Evolutionary conservation across 2,888 invertebrate genomes (phyloP).

Genomic region (Emmelina monodactyla): DNA sequence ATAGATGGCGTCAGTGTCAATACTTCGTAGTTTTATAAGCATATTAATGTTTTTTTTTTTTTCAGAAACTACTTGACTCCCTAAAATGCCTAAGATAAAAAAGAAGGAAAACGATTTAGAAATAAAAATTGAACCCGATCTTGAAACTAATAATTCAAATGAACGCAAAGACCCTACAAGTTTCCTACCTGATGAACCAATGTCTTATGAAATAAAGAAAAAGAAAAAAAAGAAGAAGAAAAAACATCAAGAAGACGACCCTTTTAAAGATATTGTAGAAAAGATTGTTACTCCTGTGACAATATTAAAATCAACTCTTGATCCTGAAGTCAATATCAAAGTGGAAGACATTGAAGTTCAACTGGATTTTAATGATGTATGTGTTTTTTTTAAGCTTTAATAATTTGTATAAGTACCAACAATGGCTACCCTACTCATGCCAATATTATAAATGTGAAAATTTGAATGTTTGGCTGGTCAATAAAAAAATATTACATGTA

Average conservation of each 20-base stretch:
- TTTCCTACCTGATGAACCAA: slow-evolving; percentile 47
- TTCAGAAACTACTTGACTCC: too few relatives aligned
- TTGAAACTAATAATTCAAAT: slow-evolving; percentile 1
- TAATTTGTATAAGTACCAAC: too few relatives aligned
- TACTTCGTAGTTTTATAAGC: too few relatives aligned
- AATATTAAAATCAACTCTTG: slow-evolving; percentile 22
- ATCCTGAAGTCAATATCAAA: slow-evolving; percentile 50
- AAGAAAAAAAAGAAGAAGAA: slow-evolving; percentile 40
- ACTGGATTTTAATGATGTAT: slow-evolving; percentile 53
- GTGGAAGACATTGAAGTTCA: slow-evolving; percentile 56
- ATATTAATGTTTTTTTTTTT: too few relatives aligned
- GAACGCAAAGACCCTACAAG: slow-evolving; percentile 43
- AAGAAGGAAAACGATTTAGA: slow-evolving; percentile 8
- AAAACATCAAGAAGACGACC: slow-evolving; percentile 37
- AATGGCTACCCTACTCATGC: too few relatives aligned
- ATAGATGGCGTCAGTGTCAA: too few relatives aligned
- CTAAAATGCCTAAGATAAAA: neutral
- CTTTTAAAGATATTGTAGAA: slow-evolving; percentile 43
- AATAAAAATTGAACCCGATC: slow-evolving; percentile 16
- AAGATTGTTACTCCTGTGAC: slow-evolving; percentile 17
- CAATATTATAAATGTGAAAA: too few relatives aligned
- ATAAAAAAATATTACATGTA: too few relatives aligned
- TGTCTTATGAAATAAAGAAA: slow-evolving; percentile 51
- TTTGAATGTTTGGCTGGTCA: too few relatives aligned
- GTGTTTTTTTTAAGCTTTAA: slow-evolving; percentile 17